Conservation (phyloP, 37 sponge, comb jelly and placozoan species). For the Geodia barretti region DNA sequence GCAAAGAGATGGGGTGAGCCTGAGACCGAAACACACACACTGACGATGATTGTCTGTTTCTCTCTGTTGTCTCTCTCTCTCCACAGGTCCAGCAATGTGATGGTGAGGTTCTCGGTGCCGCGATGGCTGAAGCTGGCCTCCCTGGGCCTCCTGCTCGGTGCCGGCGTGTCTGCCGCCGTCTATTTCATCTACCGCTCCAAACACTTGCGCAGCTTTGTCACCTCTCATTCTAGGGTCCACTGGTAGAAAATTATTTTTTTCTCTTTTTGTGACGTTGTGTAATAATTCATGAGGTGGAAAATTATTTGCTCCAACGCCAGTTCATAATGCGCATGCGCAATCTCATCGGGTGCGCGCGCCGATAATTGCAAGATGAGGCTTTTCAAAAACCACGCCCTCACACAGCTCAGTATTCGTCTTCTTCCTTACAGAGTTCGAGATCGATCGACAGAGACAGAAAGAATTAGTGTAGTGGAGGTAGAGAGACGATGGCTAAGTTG, state of each 20-base stretch:
- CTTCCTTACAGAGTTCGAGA: neutral
- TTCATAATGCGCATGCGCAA: neutral
- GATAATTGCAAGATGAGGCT: neutral
- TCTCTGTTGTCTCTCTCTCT: neutral
- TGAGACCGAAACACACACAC: too few species aligned
- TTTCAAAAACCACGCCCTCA: neutral
- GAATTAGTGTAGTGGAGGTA: neutral
- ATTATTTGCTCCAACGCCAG: neutral
- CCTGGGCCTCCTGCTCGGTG: conserved; percentile 41
- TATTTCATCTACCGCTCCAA: conserved; percentile 24
- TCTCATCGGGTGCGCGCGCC: neutral
- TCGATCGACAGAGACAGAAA: too few species aligned
- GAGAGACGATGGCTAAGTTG: conserved; percentile 37
- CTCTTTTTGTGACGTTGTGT: too few species aligned
- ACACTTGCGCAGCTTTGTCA: neutral
- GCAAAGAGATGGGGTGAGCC: neutral
- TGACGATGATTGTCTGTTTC: too few species aligned
- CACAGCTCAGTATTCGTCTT: too few species aligned
- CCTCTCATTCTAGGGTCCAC: neutral
- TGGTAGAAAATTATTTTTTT: neutral
- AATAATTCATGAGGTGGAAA: neutral
- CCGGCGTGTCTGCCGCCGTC: conserved; percentile 55
- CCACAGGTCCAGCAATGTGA: conserved; percentile 44
- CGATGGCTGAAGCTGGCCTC: conserved; percentile 65
- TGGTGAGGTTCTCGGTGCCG: conserved; percentile 42